Evolutionary conservation across 1,140 invertebrate species (phyloP).

Genomic region (Pygmarrhopalites habei): DNA sequence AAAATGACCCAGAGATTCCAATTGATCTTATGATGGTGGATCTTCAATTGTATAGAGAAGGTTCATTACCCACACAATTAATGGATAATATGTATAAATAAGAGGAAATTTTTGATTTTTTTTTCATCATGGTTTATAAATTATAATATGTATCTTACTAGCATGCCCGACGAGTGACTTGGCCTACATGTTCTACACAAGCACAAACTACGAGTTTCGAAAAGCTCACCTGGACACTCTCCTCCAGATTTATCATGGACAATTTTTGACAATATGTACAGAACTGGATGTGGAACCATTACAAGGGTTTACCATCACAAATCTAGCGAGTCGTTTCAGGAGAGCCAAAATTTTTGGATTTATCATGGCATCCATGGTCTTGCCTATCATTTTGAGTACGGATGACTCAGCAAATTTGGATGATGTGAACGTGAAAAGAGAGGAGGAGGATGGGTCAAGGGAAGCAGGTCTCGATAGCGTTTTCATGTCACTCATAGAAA

Average conservation of each 20-base stretch:
- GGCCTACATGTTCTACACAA: slow-evolving; percentile 24
- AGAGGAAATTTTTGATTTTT: too few species aligned
- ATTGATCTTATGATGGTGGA: slow-evolving; percentile 16
- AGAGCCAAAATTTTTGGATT: slow-evolving; percentile 21
- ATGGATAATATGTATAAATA: too few species aligned
- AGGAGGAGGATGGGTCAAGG: too few species aligned
- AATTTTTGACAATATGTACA: slow-evolving; percentile 13
- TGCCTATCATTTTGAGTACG: neutral
- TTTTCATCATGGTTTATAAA: too few species aligned
- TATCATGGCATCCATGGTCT: neutral
- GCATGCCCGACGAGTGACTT: slow-evolving; percentile 23
- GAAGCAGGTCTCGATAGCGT: too few species aligned
- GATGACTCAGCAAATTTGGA: neutral
- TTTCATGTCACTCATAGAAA: too few species aligned
- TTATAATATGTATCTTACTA: too few species aligned
- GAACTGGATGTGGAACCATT: slow-evolving; percentile 8
- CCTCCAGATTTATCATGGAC: slow-evolving; percentile 44
- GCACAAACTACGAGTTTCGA: slow-evolving; percentile 11
- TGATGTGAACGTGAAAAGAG: too few species aligned
- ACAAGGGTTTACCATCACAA: slow-evolving; percentile 18
- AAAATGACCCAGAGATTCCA: slow-evolving; percentile 35
- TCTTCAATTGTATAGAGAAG: slow-evolving; percentile 19
- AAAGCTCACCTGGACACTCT: slow-evolving; percentile 40
- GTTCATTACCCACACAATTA: too few species aligned
- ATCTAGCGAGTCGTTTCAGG: slow-evolving; percentile 15